Conservation (phyloP, 2,888 invertebrate species). For the Chrysina gloriosa region DNA sequence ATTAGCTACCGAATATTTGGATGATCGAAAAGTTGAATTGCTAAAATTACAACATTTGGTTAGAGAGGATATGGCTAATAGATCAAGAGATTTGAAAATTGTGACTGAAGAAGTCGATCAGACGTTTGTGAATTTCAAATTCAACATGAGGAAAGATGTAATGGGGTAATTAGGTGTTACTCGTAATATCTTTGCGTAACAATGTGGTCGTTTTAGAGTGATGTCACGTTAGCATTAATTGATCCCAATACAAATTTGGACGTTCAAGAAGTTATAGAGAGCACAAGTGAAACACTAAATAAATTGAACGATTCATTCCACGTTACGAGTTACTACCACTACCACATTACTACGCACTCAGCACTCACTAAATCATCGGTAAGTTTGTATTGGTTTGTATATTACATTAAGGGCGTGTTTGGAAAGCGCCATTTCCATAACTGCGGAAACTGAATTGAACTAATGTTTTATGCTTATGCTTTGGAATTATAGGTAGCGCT, state of each 20-base stretch:
- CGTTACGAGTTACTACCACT: neutral
- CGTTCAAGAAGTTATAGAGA: neutral
- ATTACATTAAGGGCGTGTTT: too few species aligned
- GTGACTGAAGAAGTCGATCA: constrained; percentile 64
- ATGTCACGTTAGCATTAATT: neutral
- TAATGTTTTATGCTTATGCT: too few species aligned
- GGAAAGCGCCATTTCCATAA: too few species aligned
- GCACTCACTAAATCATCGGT: neutral
- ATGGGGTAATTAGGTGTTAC: too few species aligned
- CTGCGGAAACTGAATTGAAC: too few species aligned
- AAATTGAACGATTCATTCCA: neutral
- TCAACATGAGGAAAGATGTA: constrained; percentile 65
- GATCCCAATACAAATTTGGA: neutral
- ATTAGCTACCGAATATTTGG: constrained; percentile 74
- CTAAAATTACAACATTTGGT: constrained; percentile 70
- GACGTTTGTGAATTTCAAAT: constrained; percentile 62
- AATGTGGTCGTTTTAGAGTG: constrained; percentile 18
- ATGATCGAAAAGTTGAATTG: constrained; percentile 73
- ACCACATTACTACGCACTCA: too few species aligned
- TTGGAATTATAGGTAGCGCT: too few species aligned
- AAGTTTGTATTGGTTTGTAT: neutral
- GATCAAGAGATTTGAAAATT: constrained; percentile 69
- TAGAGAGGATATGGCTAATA: constrained; percentile 72
- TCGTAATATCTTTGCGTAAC: too few species aligned
- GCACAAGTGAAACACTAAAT: neutral